Base-by-base conservation (phyloP, 2,113 vertebrate genomes). In the Dromas ardeola region DNA sequence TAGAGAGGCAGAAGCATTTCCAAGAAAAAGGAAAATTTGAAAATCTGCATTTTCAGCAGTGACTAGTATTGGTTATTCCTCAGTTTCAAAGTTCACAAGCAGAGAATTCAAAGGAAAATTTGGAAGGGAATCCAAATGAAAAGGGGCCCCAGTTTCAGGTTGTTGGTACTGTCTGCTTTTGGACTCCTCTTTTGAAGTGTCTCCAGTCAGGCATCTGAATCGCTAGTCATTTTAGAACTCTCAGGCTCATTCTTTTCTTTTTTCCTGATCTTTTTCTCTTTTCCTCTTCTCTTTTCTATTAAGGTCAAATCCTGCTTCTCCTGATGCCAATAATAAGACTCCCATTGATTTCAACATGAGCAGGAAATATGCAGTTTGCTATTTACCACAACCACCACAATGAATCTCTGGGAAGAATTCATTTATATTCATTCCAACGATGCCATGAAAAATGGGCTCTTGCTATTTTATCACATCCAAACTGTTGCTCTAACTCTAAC, bases 401-500 rank as follows among this genome's bases (percentile, higher is more conserved):
- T 91, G 93, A 95, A 84, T 81, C 95, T 96, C 86, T 94, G 93
- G 94, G 96, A 97, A 97, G 94, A 95, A 93, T 96, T 92, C 49
- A 97, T 97, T 97, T 97, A 95, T 92, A 76, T 96, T 92, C 93
- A 95, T 94, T 95, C 94, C 97, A 96, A 63, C 4, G 43, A 94
- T 94, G 88, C 91, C 95, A 95, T 95, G 95, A 95, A 95, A 95
- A 96, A 96, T 94, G 91, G 93, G 69, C 83, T 83, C 36, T 94
- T 86, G 89, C 91, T 96, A 95, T 95, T 97, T 96, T 95, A 97
- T 97, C 97, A 81, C 96, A 94, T 96, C 94, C 95, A 92, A 95
- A 96, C 95, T 97, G 94, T 97, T 96, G 94, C 94, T 97, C 91
- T 96, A 95, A 87, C 77, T 97, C 94, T 86, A 95, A 95, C 90